phyloP scores from a whole-genome alignment of 2,113 vertebrate species.

The Dasyurus viverrinus region DNA sequence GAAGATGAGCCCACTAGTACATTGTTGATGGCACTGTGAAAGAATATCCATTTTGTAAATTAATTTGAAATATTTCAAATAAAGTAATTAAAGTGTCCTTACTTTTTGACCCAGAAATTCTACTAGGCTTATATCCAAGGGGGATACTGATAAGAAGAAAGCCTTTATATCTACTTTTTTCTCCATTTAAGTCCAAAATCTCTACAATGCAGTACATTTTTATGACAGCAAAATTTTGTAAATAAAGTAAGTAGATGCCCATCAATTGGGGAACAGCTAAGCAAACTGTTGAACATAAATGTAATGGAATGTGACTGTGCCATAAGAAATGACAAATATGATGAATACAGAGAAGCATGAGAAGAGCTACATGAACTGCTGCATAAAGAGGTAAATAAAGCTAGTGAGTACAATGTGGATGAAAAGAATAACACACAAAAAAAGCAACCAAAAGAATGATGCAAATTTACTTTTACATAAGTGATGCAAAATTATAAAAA shows the following conservation, averaged over 20 bases:
- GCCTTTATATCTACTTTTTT: background rate
- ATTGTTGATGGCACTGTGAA: background rate
- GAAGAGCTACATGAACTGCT: background rate
- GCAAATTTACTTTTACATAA: background rate
- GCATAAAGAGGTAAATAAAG: background rate
- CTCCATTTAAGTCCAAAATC: background rate
- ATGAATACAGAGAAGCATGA: background rate
- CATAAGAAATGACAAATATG: background rate
- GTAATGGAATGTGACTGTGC: background rate
- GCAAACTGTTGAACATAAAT: background rate
- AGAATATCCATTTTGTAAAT: background rate
- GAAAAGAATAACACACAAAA: too few relatives aligned
- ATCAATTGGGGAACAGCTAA: background rate
- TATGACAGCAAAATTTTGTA: background rate
- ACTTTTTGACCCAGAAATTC: background rate
- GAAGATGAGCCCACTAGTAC: background rate
- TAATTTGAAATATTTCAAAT: background rate
- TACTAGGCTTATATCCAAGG: background rate
- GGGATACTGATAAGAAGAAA: background rate
- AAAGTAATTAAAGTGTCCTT: background rate
- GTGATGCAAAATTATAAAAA: background rate
- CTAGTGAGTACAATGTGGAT: background rate
- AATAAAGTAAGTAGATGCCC: background rate
- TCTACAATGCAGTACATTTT: background rate
- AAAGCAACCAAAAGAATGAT: background rate